Conservation (phyloP, 2,888 invertebrate genomes). For the Poecilus cupreus region DNA sequence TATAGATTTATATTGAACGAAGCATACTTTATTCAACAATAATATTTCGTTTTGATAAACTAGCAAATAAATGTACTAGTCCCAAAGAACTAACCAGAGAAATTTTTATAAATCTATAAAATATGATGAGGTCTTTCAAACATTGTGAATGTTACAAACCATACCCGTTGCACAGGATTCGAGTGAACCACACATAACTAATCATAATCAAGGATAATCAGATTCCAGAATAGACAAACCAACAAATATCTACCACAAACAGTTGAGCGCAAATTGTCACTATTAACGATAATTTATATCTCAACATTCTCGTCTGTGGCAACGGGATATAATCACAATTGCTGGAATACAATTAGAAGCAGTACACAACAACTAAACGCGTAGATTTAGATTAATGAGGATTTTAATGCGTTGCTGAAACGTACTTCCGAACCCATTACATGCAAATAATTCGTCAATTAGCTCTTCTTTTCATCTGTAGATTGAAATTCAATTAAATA, state of each 20-base stretch:
- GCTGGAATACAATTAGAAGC: conserved; percentile 16
- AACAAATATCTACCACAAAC: conserved; percentile 20
- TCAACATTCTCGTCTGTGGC: conserved; percentile 7
- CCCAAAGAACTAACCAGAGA: too few species aligned
- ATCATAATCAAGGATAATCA: conserved; percentile 32
- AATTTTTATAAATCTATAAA: too few species aligned
- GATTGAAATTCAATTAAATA: neutral
- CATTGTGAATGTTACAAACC: neutral
- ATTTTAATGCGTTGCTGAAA: conserved; percentile 7
- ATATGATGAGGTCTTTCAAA: too few species aligned
- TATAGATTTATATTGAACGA: too few species aligned
- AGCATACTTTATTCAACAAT: too few species aligned
- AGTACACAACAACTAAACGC: neutral
- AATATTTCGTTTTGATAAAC: too few species aligned
- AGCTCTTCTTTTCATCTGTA: neutral
- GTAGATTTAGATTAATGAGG: conserved; percentile 20
- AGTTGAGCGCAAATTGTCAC: conserved; percentile 29
- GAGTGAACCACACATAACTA: neutral
- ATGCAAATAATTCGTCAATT: neutral
- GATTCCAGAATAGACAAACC: conserved; percentile 1
- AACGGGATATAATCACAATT: neutral
- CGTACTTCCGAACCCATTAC: neutral
- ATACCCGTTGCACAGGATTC: neutral
- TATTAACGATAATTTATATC: conserved; percentile 35
- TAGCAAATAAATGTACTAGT: too few species aligned